Evolutionary conservation across 2,113 vertebrate genomes (phyloP), one percentile per base, ranked within the genome.

Genomic region (Chionis minor): DNA sequence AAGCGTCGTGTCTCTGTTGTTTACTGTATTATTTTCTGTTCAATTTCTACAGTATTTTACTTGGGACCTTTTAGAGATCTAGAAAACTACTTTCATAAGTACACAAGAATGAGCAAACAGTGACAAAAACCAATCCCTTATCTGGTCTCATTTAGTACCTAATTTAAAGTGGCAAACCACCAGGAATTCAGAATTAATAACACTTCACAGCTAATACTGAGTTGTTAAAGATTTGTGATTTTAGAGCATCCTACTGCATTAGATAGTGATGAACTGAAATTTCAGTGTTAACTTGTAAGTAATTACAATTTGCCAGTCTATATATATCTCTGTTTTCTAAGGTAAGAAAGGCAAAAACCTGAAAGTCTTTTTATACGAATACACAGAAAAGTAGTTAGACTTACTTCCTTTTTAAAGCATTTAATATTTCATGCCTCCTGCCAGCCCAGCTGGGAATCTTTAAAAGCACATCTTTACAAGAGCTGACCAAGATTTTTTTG

Each of bases 371-470:
- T 63, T 6, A 56, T 61, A 63, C 24, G 42, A 72, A 85, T 47
- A 24, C 35, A 54, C 16, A 65, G 47, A 69, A 84, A 79, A 65
- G 44, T 61, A 79, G 63, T 88, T 87, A 69, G 35, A 26, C 44
- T 72, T 93, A 54, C 93, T 93, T 93, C 54, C 51, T 82, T 90
- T 54, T 65, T n/a, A 87, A 91, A 82, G 26, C 44, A 79, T 87
- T 84, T 77, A 94, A 79, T 95, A 91, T 85, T 95, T 96, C 66
- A 89, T 81, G 52, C 22, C 51, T 84, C 59, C 35, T 94, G 47
- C 45, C 35, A 89, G 62, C 35, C 62, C 94, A 92, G 73, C 66
- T 94, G 84, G 27, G 72, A 72, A 28, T 92, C 65, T 66, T 52
- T 85, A 84, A 89, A 91, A 91, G 56, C 65, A 38, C 19, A 32